These are phyloP conservation scores for Drosophila simulans DNA, from an alignment of 1,140 invertebrate genomes.

Conservation along the genomic window DNA sequence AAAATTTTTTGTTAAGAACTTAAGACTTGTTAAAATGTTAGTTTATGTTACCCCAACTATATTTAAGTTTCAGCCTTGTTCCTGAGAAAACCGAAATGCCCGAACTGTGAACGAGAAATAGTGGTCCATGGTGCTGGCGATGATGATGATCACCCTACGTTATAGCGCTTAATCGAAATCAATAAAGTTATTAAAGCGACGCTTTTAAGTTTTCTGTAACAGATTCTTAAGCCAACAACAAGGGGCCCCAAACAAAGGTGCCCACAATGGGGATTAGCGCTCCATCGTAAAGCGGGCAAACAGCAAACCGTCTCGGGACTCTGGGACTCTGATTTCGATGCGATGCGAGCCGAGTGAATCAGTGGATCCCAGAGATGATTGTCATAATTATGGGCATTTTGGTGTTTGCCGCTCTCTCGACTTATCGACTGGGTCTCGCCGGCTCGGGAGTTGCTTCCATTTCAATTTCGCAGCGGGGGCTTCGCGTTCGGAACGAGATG, in stretches of 20 bases:
- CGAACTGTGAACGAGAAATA: neutral
- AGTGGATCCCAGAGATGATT: constrained; percentile 63
- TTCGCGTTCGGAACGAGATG: neutral
- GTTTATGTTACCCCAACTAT: too few relatives aligned
- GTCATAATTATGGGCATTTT: constrained; percentile 83
- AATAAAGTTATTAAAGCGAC: constrained; percentile 82
- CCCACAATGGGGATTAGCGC: constrained; percentile 55
- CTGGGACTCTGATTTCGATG: neutral
- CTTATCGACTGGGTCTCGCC: constrained; percentile 21
- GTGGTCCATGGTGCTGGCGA: neutral
- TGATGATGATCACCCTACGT: constrained; percentile 50
- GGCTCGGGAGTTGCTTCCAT: constrained; percentile 75
- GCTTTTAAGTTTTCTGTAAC: constrained; percentile 83
- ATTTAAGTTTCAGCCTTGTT: too few relatives aligned
- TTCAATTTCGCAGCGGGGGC: constrained; percentile 79
- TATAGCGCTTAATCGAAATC: constrained; percentile 83
- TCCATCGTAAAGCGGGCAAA: constrained; percentile 25
- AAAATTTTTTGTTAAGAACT: too few relatives aligned
- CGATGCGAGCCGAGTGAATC: neutral
- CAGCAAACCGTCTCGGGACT: neutral
- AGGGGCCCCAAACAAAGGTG: constrained; percentile 58
- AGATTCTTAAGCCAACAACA: constrained; percentile 81
- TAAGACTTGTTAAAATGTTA: too few relatives aligned
- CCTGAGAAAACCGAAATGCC: constrained; percentile 8
- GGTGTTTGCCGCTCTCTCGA: constrained; percentile 70